phyloP scores from a whole-genome alignment of 2,888 invertebrate species.

The Phrixothrix hirtus region DNA sequence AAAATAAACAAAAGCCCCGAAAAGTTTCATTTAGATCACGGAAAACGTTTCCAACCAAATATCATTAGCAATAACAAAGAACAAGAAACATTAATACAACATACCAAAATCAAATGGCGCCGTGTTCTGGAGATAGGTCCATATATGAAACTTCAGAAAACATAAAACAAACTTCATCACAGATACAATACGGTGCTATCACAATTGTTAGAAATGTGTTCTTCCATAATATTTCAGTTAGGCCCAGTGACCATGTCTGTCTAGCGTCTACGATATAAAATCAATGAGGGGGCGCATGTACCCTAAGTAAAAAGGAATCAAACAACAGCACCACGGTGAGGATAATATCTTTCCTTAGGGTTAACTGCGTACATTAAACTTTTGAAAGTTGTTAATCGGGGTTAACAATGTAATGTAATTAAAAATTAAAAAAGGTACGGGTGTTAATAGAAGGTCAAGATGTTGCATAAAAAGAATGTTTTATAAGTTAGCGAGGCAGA shows the following conservation, averaged over 20 bases:
- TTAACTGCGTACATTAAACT: not conserved
- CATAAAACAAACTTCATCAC: conserved; percentile 34
- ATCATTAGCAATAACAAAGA: conserved; percentile 1
- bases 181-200: conserved; percentile 26
- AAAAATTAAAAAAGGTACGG: too few species aligned
- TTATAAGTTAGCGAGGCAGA: too few species aligned
- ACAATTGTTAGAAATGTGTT: conserved; percentile 28
- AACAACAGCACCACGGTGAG: conserved; percentile 42
- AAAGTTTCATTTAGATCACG: too few species aligned
- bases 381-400: not conserved
- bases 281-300: conserved; percentile 56
- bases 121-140: conserved; percentile 6
- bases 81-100: conserved; percentile 1
- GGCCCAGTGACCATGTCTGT: conserved; percentile 51
- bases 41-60: not conserved
- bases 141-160: conserved; percentile 16
- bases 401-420: too few species aligned
- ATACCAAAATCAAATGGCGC: conserved; percentile 9
- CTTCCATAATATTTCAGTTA: conserved; percentile 45
- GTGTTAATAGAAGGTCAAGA: too few species aligned
- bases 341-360: conserved; percentile 1
- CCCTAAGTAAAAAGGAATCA: conserved; percentile 37
- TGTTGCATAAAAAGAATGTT: too few species aligned
- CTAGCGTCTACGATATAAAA: conserved; percentile 50
- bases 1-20: too few species aligned